Conservation (phyloP, 2,888 invertebrate genomes). For the Tillus elongatus region DNA sequence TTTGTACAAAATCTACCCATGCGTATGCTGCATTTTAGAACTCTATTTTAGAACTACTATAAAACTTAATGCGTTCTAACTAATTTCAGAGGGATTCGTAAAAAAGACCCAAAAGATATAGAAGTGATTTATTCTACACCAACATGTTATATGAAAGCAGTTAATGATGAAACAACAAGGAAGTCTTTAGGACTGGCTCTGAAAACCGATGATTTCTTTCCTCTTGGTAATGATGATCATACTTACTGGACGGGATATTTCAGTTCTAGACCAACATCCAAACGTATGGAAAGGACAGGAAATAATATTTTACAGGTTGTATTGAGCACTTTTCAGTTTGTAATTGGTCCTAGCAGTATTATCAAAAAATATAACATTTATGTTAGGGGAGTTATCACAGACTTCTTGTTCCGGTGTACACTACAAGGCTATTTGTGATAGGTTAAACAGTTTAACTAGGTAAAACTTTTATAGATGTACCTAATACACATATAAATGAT, state of each 20-base stretch:
- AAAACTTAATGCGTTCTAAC: too few relatives aligned
- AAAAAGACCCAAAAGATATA: slow-evolving; percentile 30
- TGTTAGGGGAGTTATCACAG: too few relatives aligned
- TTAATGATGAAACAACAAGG: slow-evolving; percentile 41
- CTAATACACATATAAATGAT: too few relatives aligned
- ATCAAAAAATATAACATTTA: too few relatives aligned
- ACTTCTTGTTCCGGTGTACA: too few relatives aligned
- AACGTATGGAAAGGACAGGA: slow-evolving; percentile 63
- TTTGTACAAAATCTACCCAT: too few relatives aligned
- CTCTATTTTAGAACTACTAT: background rate
- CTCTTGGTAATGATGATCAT: slow-evolving; percentile 73
- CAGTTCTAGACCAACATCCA: slow-evolving; percentile 71
- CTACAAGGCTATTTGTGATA: too few relatives aligned
- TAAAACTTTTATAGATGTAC: too few relatives aligned
- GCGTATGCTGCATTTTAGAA: too few relatives aligned
- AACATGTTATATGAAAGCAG: slow-evolving; percentile 65
- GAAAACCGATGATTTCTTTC: slow-evolving; percentile 83
- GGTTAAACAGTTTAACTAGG: too few relatives aligned
- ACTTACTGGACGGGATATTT: slow-evolving; percentile 91
- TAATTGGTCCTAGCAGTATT: too few relatives aligned
- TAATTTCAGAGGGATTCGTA: background rate
- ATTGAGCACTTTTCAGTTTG: too few relatives aligned
- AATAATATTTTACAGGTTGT: slow-evolving; percentile 64
- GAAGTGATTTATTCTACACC: slow-evolving; percentile 76
- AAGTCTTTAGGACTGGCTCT: slow-evolving; percentile 28